Evolutionary conservation across 2,888 invertebrate genomes (phyloP).

Genomic region (Galerucella calmariensis): DNA sequence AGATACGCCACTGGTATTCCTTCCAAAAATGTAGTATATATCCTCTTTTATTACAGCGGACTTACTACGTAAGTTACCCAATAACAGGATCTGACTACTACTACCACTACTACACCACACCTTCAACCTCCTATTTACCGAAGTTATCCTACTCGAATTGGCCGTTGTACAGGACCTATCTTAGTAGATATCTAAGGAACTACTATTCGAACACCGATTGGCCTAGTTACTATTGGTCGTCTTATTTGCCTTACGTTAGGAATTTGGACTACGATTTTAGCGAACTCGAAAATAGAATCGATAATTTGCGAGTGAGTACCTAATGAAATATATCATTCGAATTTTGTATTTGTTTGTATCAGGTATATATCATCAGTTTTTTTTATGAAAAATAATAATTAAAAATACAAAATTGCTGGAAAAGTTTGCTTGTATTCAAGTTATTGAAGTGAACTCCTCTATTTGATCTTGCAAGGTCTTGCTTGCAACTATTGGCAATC

Average conservation of each 20-base stretch:
- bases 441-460: too few species aligned
- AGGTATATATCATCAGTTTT: background rate
- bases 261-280: conserved; percentile 52
- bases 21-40: conserved; percentile 17
- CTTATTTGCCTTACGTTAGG: conserved; percentile 47
- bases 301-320: conserved; percentile 53
- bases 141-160: conserved; percentile 48
- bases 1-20: background rate
- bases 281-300: conserved; percentile 52
- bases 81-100: conserved; percentile 45
- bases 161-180: conserved; percentile 49
- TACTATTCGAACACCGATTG: conserved; percentile 44
- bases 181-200: conserved; percentile 49
- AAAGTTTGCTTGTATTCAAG: too few species aligned
- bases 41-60: conserved; percentile 48
- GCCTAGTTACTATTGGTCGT: conserved; percentile 45
- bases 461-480: too few species aligned
- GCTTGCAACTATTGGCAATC: too few species aligned
- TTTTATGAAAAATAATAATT: background rate
- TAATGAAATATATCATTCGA: background rate
- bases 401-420: background rate
- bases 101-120: conserved; percentile 44
- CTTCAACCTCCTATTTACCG: conserved; percentile 48
- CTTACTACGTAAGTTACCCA: conserved; percentile 52
- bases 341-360: background rate